Conservation (phyloP, 2,797 vertebrate species). For the Bovichtus variegatus region DNA sequence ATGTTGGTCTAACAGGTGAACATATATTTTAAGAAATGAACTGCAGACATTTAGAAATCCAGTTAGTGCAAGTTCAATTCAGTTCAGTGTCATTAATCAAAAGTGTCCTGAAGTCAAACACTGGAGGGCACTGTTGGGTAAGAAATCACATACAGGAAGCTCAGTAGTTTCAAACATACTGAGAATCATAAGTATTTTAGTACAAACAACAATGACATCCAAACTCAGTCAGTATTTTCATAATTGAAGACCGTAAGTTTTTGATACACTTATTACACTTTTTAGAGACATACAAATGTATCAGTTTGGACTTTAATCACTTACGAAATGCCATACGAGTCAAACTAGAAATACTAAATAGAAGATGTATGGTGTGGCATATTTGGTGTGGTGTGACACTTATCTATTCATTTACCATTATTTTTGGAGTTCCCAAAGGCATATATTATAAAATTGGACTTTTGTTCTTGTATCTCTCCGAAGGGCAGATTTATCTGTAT, state of each 20-base stretch:
- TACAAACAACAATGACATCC: not conserved
- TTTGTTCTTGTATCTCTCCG: not conserved
- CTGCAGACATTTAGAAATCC: not conserved
- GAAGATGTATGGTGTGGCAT: not conserved
- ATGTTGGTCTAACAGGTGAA: not conserved
- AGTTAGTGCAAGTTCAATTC: not conserved
- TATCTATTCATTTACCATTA: not conserved
- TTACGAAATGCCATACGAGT: not conserved
- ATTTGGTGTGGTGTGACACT: not conserved
- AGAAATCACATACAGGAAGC: not conserved
- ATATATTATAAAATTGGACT: not conserved
- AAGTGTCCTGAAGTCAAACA: conserved; percentile 2
- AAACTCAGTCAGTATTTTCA: not conserved
- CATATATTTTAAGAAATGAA: not conserved
- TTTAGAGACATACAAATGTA: not conserved
- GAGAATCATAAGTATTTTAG: not conserved
- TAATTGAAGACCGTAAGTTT: not conserved
- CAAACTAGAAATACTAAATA: not conserved
- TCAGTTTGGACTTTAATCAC: not conserved
- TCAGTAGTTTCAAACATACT: not conserved
- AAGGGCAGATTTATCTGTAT: not conserved
- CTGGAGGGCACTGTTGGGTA: conserved; percentile 46
- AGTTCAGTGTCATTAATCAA: not conserved
- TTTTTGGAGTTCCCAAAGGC: not conserved
- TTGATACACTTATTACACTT: not conserved